phyloP scores from a whole-genome alignment of 92 coral and sea anemone genomes.

The Diadumene lineata region DNA sequence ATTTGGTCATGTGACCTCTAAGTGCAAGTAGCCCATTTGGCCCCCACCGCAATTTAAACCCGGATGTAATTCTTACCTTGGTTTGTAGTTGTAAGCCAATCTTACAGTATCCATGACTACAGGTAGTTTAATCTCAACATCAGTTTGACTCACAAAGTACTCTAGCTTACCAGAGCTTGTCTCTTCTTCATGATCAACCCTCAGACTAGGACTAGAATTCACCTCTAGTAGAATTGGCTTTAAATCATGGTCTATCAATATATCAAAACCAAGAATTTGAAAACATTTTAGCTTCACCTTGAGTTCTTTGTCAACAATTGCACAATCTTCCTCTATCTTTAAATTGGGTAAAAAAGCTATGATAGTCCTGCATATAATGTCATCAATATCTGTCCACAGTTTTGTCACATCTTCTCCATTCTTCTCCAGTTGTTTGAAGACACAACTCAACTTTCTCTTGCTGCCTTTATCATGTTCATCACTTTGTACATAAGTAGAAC shows the following conservation, averaged over 20 bases:
- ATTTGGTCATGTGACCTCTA: no score
- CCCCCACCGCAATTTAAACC: no score
- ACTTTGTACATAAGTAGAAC: constrained; percentile 72
- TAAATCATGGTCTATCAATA: constrained; percentile 56
- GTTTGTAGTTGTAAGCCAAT: constrained; percentile 57
- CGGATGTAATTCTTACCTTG: no score
- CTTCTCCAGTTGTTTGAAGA: constrained; percentile 62
- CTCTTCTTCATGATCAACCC: constrained; percentile 83
- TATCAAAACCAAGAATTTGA: constrained; percentile 87
- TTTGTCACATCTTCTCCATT: constrained; percentile 58
- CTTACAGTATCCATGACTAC: constrained; percentile 59
- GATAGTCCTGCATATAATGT: constrained; percentile 64
- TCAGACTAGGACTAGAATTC: constrained; percentile 80
- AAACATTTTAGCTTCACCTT: constrained; percentile 66
- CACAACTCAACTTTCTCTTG: constrained; percentile 80
- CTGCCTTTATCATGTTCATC: constrained; percentile 81
- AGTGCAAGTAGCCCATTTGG: no score
- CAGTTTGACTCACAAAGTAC: constrained; percentile 73
- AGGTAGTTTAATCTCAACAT: constrained; percentile 80
- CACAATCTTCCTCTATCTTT: constrained; percentile 58
- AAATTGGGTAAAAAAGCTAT: constrained; percentile 76
- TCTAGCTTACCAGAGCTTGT: constrained; percentile 63
- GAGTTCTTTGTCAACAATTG: constrained; percentile 43
- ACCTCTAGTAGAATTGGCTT: constrained; percentile 75
- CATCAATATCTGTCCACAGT: constrained; percentile 75